A percentile compares a stretch with the other conserved stretches of the same genome.
Evolutionary conservation across 2,113 vertebrate genomes (phyloP).

Genomic region (Hemibagrus wyckioides): DNA sequence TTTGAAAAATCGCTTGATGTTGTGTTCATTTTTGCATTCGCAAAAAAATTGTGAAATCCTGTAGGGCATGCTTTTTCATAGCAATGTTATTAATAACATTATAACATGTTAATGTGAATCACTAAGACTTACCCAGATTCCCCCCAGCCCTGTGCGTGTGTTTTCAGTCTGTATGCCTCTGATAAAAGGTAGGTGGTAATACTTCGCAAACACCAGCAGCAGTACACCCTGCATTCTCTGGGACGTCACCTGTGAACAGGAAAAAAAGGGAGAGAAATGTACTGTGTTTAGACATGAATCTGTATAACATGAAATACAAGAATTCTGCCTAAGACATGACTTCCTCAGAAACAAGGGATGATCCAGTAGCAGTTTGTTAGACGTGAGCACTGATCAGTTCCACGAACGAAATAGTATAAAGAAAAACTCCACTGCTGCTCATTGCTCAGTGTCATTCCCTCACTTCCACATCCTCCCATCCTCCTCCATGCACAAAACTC

Average conservation of each 20-base stretch:
- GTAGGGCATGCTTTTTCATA: neutral
- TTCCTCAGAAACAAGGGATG: neutral
- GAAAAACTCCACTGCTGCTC: neutral
- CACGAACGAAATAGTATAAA: neutral
- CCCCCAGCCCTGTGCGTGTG: conserved; percentile 85
- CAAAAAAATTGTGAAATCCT: too few species aligned
- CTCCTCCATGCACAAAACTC: too few species aligned
- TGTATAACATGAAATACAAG: neutral
- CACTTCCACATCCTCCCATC: neutral
- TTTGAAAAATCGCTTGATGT: too few species aligned
- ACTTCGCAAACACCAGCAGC: conserved; percentile 91
- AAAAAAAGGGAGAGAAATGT: neutral
- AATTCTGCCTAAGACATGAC: neutral
- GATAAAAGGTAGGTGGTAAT: conserved; percentile 86
- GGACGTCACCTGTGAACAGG: conserved; percentile 80
- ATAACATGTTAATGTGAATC: neutral
- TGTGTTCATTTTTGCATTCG: too few species aligned
- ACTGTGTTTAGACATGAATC: neutral
- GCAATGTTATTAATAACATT: neutral
- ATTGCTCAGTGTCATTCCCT: neutral
- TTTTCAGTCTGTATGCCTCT: conserved; percentile 88
- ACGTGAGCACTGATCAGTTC: neutral
- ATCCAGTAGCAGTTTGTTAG: neutral
- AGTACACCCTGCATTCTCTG: conserved; percentile 96
- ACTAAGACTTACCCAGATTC: conserved; percentile 78